Base-by-base conservation (phyloP, 2,113 vertebrate genomes). In the Pedionomus torquatus region DNA sequence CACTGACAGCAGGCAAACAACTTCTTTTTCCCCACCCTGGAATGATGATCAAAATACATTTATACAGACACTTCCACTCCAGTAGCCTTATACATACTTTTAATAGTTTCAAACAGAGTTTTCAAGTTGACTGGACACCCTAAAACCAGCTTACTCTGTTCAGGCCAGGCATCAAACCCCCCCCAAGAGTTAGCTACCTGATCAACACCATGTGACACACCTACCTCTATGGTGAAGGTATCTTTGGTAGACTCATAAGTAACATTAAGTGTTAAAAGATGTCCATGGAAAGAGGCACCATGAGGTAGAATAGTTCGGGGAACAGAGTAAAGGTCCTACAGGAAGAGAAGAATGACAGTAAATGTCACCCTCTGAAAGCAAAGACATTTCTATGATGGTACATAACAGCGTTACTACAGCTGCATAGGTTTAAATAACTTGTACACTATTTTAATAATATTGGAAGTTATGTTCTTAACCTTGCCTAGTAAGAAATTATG, bases 221-320 rank as follows among this genome's bases (percentile, higher is more conserved):
- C 31, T 97, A 99, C 99, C 99, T 99, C 99, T 96, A 99, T 97
- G 93, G 98, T 98, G 97, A 99, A 99, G 65, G 99, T 99, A 98
- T 99, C 99, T 99, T 99, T 99, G 99, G 99, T 99, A 98, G 99
- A 99, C 96, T 99, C 99, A 3, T 99, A 99, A 2, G 98, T 99
- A 95, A 99, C 98, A 93, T 99, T 99, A 79, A 99, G 99, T 35
- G 99, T 99, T 97, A 99, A 98, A 80, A 99, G 98, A 98, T 99
- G 99, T 97, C 99, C 99, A 37, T 99, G 99, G 97, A 98, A 99
- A 72, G 99, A 99, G 77, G 99, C 99, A 93, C 99, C 99, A 37
- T 99, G 99, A 99, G 99, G 99, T 99, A 99, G 99, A 98, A 99
- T 99, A 92, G 99, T 99, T 96, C 99, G 99, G 95, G 99, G 99